Conservation (phyloP, 1,140 invertebrate species). For the Arion vulgaris region DNA sequence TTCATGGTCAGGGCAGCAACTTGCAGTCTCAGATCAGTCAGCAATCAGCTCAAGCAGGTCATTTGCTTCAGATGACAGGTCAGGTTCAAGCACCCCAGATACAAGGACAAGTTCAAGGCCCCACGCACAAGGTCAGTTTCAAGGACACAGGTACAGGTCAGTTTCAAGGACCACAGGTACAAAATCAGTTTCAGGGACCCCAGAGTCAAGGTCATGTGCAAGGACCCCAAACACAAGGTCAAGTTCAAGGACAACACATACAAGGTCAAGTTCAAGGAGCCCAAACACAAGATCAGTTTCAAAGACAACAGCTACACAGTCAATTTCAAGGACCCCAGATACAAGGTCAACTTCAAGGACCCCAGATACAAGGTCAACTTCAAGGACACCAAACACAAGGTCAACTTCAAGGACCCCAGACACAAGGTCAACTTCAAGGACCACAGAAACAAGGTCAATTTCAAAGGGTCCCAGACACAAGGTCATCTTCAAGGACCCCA, state of each 20-base stretch:
- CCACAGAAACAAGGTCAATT: slow-evolving; percentile 2
- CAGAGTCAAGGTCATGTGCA: background rate
- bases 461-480: background rate
- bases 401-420: too few species aligned
- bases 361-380: too few species aligned
- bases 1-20: slow-evolving; percentile 10
- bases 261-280: too few species aligned
- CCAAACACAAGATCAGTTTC: background rate
- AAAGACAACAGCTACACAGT: background rate
- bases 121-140: background rate
- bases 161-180: background rate
- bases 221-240: background rate
- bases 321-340: too few species aligned
- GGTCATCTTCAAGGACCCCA: background rate
- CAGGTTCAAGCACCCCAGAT: background rate
- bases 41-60: background rate
- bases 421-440: too few species aligned
- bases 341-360: too few species aligned
- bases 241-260: background rate
- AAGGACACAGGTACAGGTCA: background rate
- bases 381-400: too few species aligned
- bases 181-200: background rate
- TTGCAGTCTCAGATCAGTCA: background rate
- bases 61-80: background rate
- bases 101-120: background rate